phyloP scores from a whole-genome alignment of 23 tunicate genomes.

The Aplidium turbinatum region DNA sequence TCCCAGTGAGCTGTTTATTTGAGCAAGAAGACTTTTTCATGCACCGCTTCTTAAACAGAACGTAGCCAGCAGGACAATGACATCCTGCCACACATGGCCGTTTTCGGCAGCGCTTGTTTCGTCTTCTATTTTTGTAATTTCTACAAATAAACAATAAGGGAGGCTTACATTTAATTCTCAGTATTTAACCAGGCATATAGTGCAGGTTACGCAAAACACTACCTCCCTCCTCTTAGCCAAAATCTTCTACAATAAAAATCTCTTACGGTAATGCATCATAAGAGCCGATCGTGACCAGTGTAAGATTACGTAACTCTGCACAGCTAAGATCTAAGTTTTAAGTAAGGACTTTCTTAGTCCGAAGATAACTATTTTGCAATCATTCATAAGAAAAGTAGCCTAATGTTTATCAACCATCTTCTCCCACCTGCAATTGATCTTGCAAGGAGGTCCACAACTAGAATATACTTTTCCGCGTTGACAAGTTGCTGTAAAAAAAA shows the following conservation, averaged over 20 bases:
- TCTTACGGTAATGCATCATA: no score
- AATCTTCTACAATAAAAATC: not conserved
- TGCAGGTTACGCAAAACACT: not conserved
- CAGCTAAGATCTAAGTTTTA: no score
- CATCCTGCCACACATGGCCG: conserved; percentile 55
- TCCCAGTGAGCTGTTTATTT: no score
- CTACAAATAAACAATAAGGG: conserved; percentile 11
- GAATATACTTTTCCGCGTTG: conserved; percentile 50
- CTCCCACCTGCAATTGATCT: conserved; percentile 51
- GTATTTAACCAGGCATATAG: not conserved
- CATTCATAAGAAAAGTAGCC: no score
- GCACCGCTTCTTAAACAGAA: conserved; percentile 25
- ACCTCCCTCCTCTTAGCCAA: not conserved
- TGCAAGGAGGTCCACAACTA: conserved; percentile 49
- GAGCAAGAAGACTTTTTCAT: conserved; percentile 13
- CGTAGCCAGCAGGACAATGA: conserved; percentile 51
- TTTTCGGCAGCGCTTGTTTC: conserved; percentile 18
- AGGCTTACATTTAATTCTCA: not conserved
- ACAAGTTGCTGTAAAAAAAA: conserved; percentile 36
- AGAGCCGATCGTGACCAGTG: no score
- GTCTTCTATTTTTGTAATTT: conserved; percentile 28
- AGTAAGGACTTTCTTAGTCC: no score
- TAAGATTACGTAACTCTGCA: no score
- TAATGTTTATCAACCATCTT: no score
- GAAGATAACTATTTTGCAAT: no score